Conservation (phyloP, 2,797 vertebrate species). For the Arrhamphus sclerolepis region DNA sequence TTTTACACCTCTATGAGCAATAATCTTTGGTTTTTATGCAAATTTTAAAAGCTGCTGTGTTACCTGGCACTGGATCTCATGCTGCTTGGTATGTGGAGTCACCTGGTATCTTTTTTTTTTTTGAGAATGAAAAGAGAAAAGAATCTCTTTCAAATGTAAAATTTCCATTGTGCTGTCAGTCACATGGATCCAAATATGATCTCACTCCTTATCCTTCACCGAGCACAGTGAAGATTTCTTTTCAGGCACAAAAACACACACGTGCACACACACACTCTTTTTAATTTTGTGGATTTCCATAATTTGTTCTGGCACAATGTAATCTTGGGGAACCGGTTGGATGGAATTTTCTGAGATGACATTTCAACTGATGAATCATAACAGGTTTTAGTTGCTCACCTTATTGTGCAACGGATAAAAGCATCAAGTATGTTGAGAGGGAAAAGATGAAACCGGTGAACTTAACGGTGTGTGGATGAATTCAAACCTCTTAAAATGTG, state of each 20-base stretch:
- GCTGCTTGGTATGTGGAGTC: slow-evolving; percentile 23
- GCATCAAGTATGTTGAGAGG: slow-evolving; percentile 4
- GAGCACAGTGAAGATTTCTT: slow-evolving; percentile 32
- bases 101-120: slow-evolving; percentile 13
- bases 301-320: slow-evolving; percentile 40
- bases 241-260: slow-evolving; percentile 8
- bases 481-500: background rate
- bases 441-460: slow-evolving; percentile 28
- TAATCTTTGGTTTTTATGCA: slow-evolving; percentile 13
- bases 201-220: slow-evolving; percentile 40
- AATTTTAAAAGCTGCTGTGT: slow-evolving; percentile 2
- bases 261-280: slow-evolving; percentile 12
- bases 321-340: slow-evolving; percentile 59
- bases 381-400: slow-evolving; percentile 35
- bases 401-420: slow-evolving; percentile 26
- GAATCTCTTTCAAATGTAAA: slow-evolving; percentile 64
- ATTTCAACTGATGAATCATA: slow-evolving; percentile 39
- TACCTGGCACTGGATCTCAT: background rate
- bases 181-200: slow-evolving; percentile 42
- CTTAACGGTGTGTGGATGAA: slow-evolving; percentile 1
- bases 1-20: slow-evolving; percentile 2
- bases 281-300: slow-evolving; percentile 44
- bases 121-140: slow-evolving; percentile 23
- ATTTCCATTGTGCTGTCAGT: slow-evolving; percentile 37
- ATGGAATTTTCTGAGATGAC: slow-evolving; percentile 43